Evolutionary conservation across 35 echinoderm and acorn worm genomes (phyloP), one percentile per base, ranked within the genome.

Genomic region (Lytechinus variegatus): DNA sequence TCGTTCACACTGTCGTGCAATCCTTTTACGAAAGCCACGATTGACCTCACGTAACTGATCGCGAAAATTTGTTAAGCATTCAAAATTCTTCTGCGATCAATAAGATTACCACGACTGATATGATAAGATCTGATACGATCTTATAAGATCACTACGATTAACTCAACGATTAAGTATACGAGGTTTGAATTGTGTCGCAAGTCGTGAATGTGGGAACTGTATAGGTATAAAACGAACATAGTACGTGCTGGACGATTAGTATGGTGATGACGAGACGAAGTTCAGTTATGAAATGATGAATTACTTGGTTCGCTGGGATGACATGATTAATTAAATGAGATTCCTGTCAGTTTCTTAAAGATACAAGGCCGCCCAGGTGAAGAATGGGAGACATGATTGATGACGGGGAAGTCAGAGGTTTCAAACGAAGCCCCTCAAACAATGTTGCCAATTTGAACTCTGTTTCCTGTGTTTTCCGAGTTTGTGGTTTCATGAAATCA

Each of bases 361-460:
- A 79, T 79, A 79, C 4, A 79, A 19, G 66, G n/a, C 19, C 66
- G 66, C 66, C 66, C 24, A 21, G 19, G 66, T 79, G 66, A 79
- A 79, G 66, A 79, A 79, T 79, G 21, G n/a, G 66, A 79, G 66
- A 79, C 66, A 79, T 79, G 66, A 79, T 79, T 79, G 66, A 79
- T 79, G 19, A 79, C 66, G 8, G 0, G 4, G 66, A 79, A 79
- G 66, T 79, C 66, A 79, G 66, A 79, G 66, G 66, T 79, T 79
- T 24, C 7, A 79, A 79, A 79, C n/a, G 66, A 24, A 79, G 66
- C 16, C 66, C n/a, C 66, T 14, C 4, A 71, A 79, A 79, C 66
- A 79, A 79, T 79, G 66, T 79, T 79, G 66, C 66, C 66, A 79
- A 79, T 79, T 79, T 79, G 66, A 79, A 79, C 66, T 24, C 66